Base-by-base conservation (phyloP, 1,140 invertebrate species). In the Temnothorax curvispinosus region DNA sequence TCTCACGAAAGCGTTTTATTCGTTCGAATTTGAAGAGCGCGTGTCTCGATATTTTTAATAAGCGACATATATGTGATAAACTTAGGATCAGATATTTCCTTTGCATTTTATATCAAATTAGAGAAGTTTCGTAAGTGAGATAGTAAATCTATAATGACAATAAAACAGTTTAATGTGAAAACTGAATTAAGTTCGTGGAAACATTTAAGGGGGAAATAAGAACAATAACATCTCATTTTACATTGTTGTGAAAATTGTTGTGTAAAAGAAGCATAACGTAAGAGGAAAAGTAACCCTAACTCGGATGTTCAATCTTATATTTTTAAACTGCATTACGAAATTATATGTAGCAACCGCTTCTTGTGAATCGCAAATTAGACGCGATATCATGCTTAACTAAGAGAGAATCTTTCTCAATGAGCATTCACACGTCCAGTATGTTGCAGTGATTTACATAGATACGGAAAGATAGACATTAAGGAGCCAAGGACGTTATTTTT, bases 371-470 rank as follows among this genome's bases (percentile, higher is more conserved):
- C 58, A 32, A 41, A 4, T 47, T 21, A 8, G 38, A 58, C 15
- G 44, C 44, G 47, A 15, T 15, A 69, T 7, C 35, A n/a, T n/a
- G 15, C 21, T 27, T 11, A 74, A 74, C 32, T 60, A 18, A 47
- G 67, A 84, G 58, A 32, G 3, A 58, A 44, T 75, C 69, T 75
- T 60, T 47, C 67, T 3, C n/a, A 60, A 74, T 60, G 69, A 60
- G n/a, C 41, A 27, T 60, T 60, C 80, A 52, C 67, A 74, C 80
- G 41, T 81, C 35, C 64, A 54, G n/a, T 15, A 0, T 44, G n/a
- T 18, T 13, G 9, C 56, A 11, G 15, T 13, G 35, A 81, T 72
- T 81, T 56, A 54, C 65, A 81, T 74, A 82, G 80, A 74, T 74
- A 44, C 41, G 27, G 18, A 82, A 44, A 47, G 27, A 72, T 47